Evolutionary conservation across 2,888 invertebrate species (phyloP).

Genomic region (Urechis unicinctus): DNA sequence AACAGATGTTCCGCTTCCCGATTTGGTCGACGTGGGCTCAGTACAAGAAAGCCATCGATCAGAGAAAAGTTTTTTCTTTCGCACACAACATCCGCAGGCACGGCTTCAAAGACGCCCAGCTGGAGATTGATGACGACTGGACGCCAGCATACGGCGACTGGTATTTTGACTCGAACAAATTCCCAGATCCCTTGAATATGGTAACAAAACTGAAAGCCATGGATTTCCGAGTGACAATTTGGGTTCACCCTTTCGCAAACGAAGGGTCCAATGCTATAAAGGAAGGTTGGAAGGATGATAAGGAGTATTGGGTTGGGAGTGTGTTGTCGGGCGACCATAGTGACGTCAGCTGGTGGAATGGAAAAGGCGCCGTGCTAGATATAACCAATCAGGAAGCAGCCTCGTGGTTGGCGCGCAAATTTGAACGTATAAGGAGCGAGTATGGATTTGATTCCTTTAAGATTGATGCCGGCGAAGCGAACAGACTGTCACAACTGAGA

Average conservation of each 20-base stretch:
- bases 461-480: conserved; percentile 64
- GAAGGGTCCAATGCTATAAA: conserved; percentile 67
- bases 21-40: conserved; percentile 85
- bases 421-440: conserved; percentile 61
- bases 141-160: conserved; percentile 79
- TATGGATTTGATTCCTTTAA: conserved; percentile 79
- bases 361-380: conserved; percentile 67
- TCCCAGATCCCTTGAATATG: conserved; percentile 63
- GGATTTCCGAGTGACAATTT: conserved; percentile 71
- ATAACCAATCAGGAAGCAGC: conserved; percentile 74
- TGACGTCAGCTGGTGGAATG: conserved; percentile 61
- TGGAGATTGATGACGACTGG: conserved; percentile 76
- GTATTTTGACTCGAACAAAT: conserved; percentile 66
- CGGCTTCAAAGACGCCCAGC: conserved; percentile 26
- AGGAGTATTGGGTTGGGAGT: conserved; percentile 4
- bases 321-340: conserved; percentile 26
- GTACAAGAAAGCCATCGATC: conserved; percentile 64
- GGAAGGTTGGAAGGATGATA: too few relatives aligned
- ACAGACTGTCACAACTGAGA: conserved; percentile 23
- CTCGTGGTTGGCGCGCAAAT: conserved; percentile 66
- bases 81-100: conserved; percentile 25
- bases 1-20: conserved; percentile 68
- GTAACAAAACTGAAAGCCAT: conserved; percentile 56
- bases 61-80: conserved; percentile 42
- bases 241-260: conserved; percentile 67